Evolutionary conservation across 2,113 vertebrate species (phyloP), one percentile per base, ranked within the genome.

Genomic region (Erinaceus europaeus): DNA sequence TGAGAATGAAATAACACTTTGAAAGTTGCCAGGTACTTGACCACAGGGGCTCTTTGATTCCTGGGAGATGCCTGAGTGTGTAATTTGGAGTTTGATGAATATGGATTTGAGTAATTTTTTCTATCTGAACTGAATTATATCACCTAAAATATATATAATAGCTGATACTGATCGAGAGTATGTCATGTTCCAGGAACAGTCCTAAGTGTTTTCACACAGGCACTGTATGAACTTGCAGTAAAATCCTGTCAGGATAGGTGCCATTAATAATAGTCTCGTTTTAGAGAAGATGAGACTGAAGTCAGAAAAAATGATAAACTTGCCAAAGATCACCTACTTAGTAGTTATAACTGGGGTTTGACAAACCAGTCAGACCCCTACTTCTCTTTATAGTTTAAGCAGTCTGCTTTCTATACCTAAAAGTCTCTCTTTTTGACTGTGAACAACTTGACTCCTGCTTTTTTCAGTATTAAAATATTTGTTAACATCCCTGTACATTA

Each of bases 271-370:
- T 57, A 57, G 48, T 88, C 78, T 80, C 64, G 78, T 89, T 90
- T 92, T 91, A 89, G 86, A 93, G 71, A 55, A 90, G 86, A 83
- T 80, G 61, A 84, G 89, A 80, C 87, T 77, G 90, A 94, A 89
- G 67, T 71, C 90, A 85, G 86, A 57, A 75, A 75, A 83, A 90
- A 48, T 9, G n/a, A 13, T 52, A 53, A 48, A 55, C 4, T 48
- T 71, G 21, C 9, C 29, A 15, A 38, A 23, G n/a, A 9, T 50
- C 23, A 34, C 25, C 25, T 17, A 25, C 20, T 42, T 38, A 48
- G 21, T 48, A 21, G 11, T 18, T 10, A 1, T 27, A 34, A 34
- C 4, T 62, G 67, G 62, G 21, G 23, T 59, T 67, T 53, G n/a
- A 72, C 57, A 46, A 57, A n/a, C 46, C 27, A 59, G 50, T 12